These are phyloP conservation scores for Erpornis zantholeuca DNA, from an alignment of 2,113 vertebrate species.

Conservation along the genomic window DNA sequence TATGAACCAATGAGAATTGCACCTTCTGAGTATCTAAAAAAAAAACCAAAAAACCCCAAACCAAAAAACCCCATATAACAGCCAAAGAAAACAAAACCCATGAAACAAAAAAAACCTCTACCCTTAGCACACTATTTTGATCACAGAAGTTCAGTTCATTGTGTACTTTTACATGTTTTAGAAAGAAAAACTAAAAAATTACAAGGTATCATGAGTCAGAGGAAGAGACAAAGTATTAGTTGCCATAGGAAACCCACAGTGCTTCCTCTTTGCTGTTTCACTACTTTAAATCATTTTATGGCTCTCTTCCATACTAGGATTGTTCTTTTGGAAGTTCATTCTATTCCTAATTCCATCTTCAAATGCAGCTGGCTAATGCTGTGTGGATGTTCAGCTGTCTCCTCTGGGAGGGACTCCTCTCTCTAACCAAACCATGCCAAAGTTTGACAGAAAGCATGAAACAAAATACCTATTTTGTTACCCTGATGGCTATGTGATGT, in stretches of 20 bases:
- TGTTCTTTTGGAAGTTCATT: slow-evolving; percentile 28
- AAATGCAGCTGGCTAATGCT: slow-evolving; percentile 41
- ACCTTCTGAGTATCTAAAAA: not conserved
- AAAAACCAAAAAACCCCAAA: too few relatives aligned
- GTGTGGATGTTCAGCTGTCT: slow-evolving; percentile 25
- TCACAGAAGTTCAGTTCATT: not conserved
- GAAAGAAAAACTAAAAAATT: not conserved
- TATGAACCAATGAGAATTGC: not conserved
- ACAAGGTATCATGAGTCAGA: not conserved
- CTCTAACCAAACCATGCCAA: not conserved
- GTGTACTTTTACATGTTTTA: not conserved
- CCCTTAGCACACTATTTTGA: not conserved
- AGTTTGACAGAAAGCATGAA: slow-evolving; percentile 10
- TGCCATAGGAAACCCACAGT: not conserved
- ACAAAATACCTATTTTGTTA: not conserved
- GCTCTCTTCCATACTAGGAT: slow-evolving; percentile 3
- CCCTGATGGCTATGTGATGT: not conserved
- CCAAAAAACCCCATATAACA: not conserved
- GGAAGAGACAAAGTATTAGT: not conserved
- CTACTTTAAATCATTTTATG: slow-evolving; percentile 42
- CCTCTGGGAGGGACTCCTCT: not conserved
- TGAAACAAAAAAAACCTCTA: not conserved
- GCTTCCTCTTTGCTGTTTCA: slow-evolving; percentile 13
- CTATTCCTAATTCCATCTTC: slow-evolving; percentile 45
- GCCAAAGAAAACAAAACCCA: not conserved